phyloP scores from a whole-genome alignment of 2,797 vertebrate genomes.

The Pipistrellus kuhlii region DNA sequence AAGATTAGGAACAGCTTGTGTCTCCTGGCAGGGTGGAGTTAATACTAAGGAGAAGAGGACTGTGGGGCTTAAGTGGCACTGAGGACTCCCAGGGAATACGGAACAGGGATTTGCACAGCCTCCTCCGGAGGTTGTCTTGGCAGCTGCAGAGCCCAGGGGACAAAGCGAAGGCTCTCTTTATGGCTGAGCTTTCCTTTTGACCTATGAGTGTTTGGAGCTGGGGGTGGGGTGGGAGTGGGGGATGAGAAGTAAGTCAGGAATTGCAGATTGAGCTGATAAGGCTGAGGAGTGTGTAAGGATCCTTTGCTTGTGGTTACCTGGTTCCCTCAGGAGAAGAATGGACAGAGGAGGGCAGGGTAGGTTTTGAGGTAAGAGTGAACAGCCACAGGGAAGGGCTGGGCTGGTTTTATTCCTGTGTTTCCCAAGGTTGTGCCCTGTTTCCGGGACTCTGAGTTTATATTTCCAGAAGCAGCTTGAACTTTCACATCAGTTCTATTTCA shows the following conservation, averaged over 20 bases:
- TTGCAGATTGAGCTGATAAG: background rate
- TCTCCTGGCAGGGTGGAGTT: background rate
- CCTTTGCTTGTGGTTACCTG: background rate
- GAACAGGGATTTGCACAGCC: background rate
- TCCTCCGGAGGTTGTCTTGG: background rate
- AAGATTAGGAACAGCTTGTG: background rate
- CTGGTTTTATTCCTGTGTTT: background rate
- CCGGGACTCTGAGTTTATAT: background rate
- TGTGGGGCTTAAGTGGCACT: background rate
- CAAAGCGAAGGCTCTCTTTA: background rate
- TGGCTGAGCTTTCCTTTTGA: background rate
- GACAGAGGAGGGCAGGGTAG: background rate
- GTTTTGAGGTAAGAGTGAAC: background rate
- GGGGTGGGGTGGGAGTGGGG: background rate
- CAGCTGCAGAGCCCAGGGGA: background rate
- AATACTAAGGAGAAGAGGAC: background rate
- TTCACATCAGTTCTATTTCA: background rate
- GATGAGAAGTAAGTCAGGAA: background rate
- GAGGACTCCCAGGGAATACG: background rate
- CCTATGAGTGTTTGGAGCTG: background rate
- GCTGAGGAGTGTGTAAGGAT: background rate
- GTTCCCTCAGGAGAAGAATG: background rate
- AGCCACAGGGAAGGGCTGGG: background rate
- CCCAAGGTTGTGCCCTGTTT: background rate
- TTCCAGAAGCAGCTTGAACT: conserved; percentile 31